phyloP scores from a whole-genome alignment of 2,888 invertebrate species.

The Globia sparganii region DNA sequence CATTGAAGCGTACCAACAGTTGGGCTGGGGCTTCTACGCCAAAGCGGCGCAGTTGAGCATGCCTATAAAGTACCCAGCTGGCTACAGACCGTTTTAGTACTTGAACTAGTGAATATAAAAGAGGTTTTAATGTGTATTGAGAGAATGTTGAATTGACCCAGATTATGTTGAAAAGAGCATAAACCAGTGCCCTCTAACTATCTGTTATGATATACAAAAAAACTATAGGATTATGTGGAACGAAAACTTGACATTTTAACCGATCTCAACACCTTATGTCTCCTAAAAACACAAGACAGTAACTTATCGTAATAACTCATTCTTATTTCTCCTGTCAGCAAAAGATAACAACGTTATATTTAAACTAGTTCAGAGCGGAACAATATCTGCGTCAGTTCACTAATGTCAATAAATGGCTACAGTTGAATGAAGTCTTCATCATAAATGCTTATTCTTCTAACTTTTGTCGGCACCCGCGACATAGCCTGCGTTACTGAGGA shows the following conservation, averaged over 20 bases:
- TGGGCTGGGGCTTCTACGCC: slow-evolving; percentile 94
- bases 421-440: not conserved
- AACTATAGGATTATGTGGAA: not conserved
- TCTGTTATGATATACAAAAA: not conserved
- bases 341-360: not conserved
- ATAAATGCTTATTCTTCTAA: not conserved
- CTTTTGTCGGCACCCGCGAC: not conserved
- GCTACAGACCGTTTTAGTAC: slow-evolving; percentile 92
- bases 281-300: too few relatives aligned
- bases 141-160: slow-evolving; percentile 1
- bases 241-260: not conserved
- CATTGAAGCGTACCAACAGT: slow-evolving; percentile 91
- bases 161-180: not conserved
- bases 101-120: not conserved
- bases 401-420: not conserved
- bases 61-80: slow-evolving; percentile 92
- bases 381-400: not conserved
- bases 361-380: slow-evolving; percentile 9
- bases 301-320: not conserved
- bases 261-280: not conserved
- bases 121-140: slow-evolving; percentile 41
- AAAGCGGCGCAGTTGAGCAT: slow-evolving; percentile 89
- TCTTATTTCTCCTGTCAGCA: not conserved
- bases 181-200: not conserved
- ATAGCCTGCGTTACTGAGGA: not conserved